Base-by-base conservation (phyloP, 2,797 vertebrate species). In the Paguma larvata region DNA sequence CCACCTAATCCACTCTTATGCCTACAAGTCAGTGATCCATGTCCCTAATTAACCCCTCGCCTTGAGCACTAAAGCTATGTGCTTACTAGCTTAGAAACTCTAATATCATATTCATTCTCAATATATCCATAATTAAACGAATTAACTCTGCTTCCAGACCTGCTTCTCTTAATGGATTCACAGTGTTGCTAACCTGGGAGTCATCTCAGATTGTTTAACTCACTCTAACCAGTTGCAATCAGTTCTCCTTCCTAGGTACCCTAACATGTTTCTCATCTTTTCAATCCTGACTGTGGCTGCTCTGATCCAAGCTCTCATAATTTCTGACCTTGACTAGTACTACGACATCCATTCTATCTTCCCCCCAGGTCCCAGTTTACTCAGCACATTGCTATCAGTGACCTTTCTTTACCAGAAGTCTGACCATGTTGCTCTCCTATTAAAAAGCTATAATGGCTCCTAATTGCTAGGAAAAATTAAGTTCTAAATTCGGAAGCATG, bases 381-480 rank as follows among this genome's bases (percentile, higher is more conserved):
- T 72, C 12, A 56, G 51, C 51, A 72, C 7, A n/a, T 16, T 51
- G 84, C 73, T 94, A n/a, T 78, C 46, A 63, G 25, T 62, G 68
- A 67, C 38, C 67, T 68, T 86, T 84, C 79, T 68, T 44, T 53
- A 80, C 80, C 32, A 87, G 70, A 87, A 84, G 59, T 92, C 53
- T 56, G 68, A 65, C 70, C 48, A 84, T 41, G 19, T 30, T 91
- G 72, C 15, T 75, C 59, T 63, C n/a, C 44, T 79, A 48, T 53
- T 83, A 51, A 77, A 91, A 75, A 70, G 78, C n/a, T 1, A 13
- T 44, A 80, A 72, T 12, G 73, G 27, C 68, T 94, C 46, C 67
- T 51, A 32, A 53, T 48, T 91, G 68, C 73, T 87, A 88, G 88
- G 53, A 89, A 75, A 80, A 80, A 95, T 67, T 44, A 65, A 93